These are phyloP conservation scores for Alethe castanea DNA, from an alignment of 2,113 vertebrate species.

Conservation along the genomic window DNA sequence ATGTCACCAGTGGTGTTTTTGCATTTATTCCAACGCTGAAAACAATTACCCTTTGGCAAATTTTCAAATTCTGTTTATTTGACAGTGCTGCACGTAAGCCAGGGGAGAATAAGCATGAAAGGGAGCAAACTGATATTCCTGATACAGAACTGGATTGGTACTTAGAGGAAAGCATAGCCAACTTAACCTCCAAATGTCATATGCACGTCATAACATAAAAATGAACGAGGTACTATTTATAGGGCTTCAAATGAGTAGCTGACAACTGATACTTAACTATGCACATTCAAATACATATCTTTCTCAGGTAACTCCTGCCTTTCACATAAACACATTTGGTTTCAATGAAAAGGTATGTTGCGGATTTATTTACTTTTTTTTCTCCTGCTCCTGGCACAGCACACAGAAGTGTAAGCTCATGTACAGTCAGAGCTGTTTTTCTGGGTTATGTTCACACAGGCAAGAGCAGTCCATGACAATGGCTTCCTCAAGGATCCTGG, in stretches of 20 bases:
- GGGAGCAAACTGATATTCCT: not conserved
- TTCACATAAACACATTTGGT: not conserved
- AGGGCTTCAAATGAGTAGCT: not conserved
- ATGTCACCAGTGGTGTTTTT: not conserved
- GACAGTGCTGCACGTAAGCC: not conserved
- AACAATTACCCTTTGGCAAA: not conserved
- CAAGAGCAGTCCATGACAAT: not conserved
- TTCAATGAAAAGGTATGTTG: not conserved
- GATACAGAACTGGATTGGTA: not conserved
- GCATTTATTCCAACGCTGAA: not conserved
- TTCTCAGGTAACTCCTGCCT: not conserved
- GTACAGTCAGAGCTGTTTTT: fast-evolving
- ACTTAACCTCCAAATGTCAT: not conserved
- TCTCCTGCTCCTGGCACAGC: not conserved
- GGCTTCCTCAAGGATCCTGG: not conserved
- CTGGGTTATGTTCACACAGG: not conserved
- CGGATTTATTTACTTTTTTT: not conserved
- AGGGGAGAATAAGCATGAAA: not conserved
- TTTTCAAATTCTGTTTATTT: not conserved
- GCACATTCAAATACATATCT: not conserved
- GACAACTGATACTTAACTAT: not conserved
- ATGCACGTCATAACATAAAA: not conserved
- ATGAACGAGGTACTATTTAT: not conserved
- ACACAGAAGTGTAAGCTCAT: not conserved
- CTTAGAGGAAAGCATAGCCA: not conserved